Evolutionary conservation across 1,140 invertebrate genomes (phyloP).

Genomic region (Eriocheir sinensis): DNA sequence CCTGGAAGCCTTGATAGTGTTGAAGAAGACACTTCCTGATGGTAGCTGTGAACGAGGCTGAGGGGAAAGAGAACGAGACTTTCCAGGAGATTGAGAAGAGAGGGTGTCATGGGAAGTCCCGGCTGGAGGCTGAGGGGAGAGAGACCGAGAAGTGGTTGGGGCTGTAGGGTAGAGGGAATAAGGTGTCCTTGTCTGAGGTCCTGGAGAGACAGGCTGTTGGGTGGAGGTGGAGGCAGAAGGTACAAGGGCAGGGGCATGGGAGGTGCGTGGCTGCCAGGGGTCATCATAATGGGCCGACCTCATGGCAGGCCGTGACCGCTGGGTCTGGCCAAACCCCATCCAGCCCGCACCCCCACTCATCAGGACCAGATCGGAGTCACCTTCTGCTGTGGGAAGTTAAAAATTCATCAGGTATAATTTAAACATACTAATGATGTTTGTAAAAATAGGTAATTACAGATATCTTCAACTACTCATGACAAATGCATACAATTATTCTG

Average conservation of each 20-base stretch:
- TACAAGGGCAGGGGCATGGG: background rate
- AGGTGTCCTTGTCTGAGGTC: background rate
- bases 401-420: background rate
- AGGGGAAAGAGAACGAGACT: slow-evolving; percentile 56
- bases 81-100: background rate
- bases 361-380: background rate
- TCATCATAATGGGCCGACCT: slow-evolving; percentile 7
- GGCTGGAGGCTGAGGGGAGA: slow-evolving; percentile 18
- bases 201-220: slow-evolving; percentile 23
- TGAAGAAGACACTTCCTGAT: slow-evolving; percentile 59
- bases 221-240: background rate
- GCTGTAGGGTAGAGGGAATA: background rate
- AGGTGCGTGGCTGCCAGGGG: slow-evolving; percentile 34
- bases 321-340: background rate
- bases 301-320: background rate
- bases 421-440: too few species aligned
- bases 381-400: background rate
- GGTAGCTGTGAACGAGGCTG: slow-evolving; percentile 45
- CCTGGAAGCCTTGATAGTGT: slow-evolving; percentile 54
- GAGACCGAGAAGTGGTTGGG: slow-evolving; percentile 37
- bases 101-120: background rate
- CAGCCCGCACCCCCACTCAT: slow-evolving; percentile 47
- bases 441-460: too few species aligned
- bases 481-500: too few species aligned
- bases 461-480: too few species aligned